A percentile compares a stretch with the other conserved stretches of the same genome.
Evolutionary conservation across 2,797 vertebrate genomes (phyloP).

Genomic region (Peromyscus eremicus): DNA sequence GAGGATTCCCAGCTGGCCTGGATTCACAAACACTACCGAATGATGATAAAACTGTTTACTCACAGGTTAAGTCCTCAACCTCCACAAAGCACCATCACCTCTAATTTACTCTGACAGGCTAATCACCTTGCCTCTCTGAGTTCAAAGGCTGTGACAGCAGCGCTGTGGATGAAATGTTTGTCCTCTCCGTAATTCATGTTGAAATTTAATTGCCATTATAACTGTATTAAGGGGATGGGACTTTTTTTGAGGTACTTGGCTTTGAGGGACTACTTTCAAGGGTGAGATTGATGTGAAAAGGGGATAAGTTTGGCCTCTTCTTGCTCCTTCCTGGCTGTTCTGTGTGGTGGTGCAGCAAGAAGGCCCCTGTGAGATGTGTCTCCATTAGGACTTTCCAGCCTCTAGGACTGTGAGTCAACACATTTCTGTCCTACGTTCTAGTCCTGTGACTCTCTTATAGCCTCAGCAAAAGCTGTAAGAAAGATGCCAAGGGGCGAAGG

Average conservation of each 20-base stretch:
- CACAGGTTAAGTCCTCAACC: neutral
- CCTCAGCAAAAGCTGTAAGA: neutral
- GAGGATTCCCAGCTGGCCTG: neutral
- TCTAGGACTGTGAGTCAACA: neutral
- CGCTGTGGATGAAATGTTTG: neutral
- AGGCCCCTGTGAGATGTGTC: fast-evolving
- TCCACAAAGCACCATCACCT: neutral
- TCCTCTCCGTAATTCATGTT: neutral
- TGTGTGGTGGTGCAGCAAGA: neutral
- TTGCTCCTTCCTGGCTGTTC: neutral
- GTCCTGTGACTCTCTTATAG: neutral
- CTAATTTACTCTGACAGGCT: neutral
- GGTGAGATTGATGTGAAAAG: too few species aligned
- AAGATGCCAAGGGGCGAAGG: neutral
- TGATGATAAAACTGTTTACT: neutral
- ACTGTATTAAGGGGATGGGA: neutral
- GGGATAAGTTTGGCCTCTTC: too few species aligned
- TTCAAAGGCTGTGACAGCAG: neutral
- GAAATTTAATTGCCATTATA: neutral
- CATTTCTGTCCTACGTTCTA: neutral
- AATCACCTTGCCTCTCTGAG: neutral
- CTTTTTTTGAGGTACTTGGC: neutral
- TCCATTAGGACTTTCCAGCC: neutral
- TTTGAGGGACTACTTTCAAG: neutral
- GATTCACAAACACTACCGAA: neutral